Conservation (phyloP, 2,888 invertebrate genomes). For the Ichneumoninae sp. region DNA sequence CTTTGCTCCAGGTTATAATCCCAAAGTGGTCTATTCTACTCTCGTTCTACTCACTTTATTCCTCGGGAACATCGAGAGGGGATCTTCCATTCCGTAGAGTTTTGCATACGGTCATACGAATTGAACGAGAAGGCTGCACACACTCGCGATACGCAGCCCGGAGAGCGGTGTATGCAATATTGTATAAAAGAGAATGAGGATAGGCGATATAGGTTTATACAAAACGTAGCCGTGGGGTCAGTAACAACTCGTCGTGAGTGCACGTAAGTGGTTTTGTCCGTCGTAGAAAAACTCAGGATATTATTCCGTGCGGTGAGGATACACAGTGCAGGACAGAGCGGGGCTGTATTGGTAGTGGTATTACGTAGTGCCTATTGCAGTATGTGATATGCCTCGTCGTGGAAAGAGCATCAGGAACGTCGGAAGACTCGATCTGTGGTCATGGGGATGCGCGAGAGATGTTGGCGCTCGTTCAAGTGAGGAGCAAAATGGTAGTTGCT, state of each 20-base stretch:
- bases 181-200: slow-evolving; percentile 57
- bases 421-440: slow-evolving; percentile 39
- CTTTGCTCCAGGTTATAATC: slow-evolving; percentile 60
- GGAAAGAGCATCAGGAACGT: slow-evolving; percentile 51
- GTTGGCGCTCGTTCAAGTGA: slow-evolving; percentile 71
- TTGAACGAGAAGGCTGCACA: slow-evolving; percentile 48
- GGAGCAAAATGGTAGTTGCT: slow-evolving; percentile 73
- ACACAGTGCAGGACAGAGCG: slow-evolving; percentile 5
- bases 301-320: slow-evolving; percentile 59
- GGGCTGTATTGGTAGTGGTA: slow-evolving; percentile 9
- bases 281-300: slow-evolving; percentile 53
- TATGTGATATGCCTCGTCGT: slow-evolving; percentile 53
- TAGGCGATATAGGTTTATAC: slow-evolving; percentile 45
- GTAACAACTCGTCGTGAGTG: slow-evolving; percentile 71
- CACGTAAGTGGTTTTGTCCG: slow-evolving; percentile 72
- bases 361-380: slow-evolving; percentile 42
- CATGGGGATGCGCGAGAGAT: slow-evolving; percentile 62
- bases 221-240: slow-evolving; percentile 66
- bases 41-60: slow-evolving; percentile 57
- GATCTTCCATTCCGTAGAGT: slow-evolving; percentile 57
- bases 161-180: slow-evolving; percentile 34
- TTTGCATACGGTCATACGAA: slow-evolving; percentile 60
- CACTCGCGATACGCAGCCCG: slow-evolving; percentile 45
- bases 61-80: slow-evolving; percentile 61
- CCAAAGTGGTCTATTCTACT: slow-evolving; percentile 62